A percentile compares a stretch with the other conserved stretches of the same genome.
Conservation (phyloP, 2,888 invertebrate species). For the Athripsodes cinereus region DNA sequence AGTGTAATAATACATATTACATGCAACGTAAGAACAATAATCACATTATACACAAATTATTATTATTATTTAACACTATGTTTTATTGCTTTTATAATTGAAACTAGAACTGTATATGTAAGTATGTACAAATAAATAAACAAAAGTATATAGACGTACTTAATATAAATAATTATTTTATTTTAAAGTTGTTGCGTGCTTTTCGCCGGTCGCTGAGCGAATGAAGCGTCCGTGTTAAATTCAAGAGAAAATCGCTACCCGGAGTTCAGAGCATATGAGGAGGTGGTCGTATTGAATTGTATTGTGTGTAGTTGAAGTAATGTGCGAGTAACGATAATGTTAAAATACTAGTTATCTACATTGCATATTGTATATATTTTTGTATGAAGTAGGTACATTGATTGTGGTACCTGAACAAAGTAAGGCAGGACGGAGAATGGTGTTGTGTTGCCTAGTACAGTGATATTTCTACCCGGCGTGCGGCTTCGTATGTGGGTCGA, state of each 20-base stretch:
- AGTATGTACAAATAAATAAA: too few relatives aligned
- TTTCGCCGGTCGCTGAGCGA: slow-evolving; percentile 22
- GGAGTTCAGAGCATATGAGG: slow-evolving; percentile 20
- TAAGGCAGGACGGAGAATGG: slow-evolving; percentile 27
- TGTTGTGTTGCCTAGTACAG: slow-evolving; percentile 20
- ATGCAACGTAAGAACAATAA: too few relatives aligned
- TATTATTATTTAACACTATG: too few relatives aligned
- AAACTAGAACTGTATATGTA: too few relatives aligned
- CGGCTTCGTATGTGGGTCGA: slow-evolving; percentile 22
- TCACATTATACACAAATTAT: too few relatives aligned
- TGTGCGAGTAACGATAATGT: slow-evolving; percentile 21
- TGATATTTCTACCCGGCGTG: slow-evolving; percentile 25
- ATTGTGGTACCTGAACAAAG: slow-evolving; percentile 19
- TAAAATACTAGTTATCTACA: slow-evolving; percentile 8
- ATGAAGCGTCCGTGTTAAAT: slow-evolving; percentile 15
- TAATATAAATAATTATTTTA: too few relatives aligned
- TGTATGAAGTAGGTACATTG: too few relatives aligned
- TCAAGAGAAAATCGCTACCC: slow-evolving; percentile 21
- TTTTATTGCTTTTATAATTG: too few relatives aligned
- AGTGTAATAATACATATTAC: too few relatives aligned
- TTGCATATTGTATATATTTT: slow-evolving; percentile 8
- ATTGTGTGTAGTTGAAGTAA: background rate
- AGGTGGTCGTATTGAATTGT: slow-evolving; percentile 18
- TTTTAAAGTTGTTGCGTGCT: slow-evolving; percentile 20
- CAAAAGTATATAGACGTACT: too few relatives aligned